Base-by-base conservation (phyloP, 2,113 vertebrate genomes). In the Prietella phreatophila region DNA sequence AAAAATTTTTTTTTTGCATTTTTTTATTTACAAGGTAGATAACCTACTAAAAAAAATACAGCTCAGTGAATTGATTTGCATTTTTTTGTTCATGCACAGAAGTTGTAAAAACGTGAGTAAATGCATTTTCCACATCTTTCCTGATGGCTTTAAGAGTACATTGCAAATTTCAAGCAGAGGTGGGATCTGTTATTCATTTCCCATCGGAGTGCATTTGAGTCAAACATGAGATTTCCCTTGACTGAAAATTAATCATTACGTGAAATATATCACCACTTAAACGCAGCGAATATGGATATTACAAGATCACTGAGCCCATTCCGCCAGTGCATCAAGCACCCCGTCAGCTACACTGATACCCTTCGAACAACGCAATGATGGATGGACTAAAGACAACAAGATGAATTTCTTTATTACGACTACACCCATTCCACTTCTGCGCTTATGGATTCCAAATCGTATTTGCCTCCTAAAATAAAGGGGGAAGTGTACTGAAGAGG, bases 11-110 rank as follows among this genome's bases (percentile, higher is more conserved):
- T 47, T 47, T 67, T 67, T 30, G 20, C 7, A 14, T 47, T 91
- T 94, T 95, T 81, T 95, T 95, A 95, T 95, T 95, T 95, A 92
- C 91, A 92, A 94, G 95, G 94, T 95, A 94, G 95, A 94, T 95
- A 95, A 96, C 95, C 94, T 95, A 93, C 92, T 58, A 91, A 42
- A 36, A 53, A 79, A 60, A 39, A 36, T 0, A 42, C 42, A 58
- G 22, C 27, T 95, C 94, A 93, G 91, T 91, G 91, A 87, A 88
- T 92, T 92, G 89, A 95, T 95, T 95, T 95, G 93, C 94, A 94
- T 96, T 94, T 82, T 82, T 95, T 94, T 94, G 93, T 88, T 92
- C 93, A 92, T 91, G 20, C 86, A 47, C 87, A 88, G 88, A 90
- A 93, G 33, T 93, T 69, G 19, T 56, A 47, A 47, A 47, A 47